phyloP scores from a whole-genome alignment of 2,113 vertebrate genomes.

The Xiphias gladius region DNA sequence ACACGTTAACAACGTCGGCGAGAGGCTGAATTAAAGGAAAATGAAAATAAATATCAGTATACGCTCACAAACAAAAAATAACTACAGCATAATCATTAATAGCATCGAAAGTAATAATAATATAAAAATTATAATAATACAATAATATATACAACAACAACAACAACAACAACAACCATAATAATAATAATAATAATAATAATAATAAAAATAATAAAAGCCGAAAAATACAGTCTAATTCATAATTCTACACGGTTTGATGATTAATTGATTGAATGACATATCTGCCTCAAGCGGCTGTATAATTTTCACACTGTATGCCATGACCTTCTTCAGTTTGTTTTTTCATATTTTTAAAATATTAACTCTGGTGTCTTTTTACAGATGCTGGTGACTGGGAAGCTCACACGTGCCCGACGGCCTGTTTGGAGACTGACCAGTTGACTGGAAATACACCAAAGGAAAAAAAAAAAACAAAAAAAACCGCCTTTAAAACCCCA shows the following conservation, averaged over 20 bases:
- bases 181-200: not conserved
- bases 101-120: not conserved
- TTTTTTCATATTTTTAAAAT: constrained; percentile 6
- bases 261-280: constrained; percentile 12
- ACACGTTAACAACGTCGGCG: not conserved
- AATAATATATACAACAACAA: not conserved
- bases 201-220: constrained; percentile 4
- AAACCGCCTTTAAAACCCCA: constrained; percentile 37
- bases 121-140: not conserved
- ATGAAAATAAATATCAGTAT: constrained; percentile 1
- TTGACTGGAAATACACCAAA: constrained; percentile 48
- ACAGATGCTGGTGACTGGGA: constrained; percentile 41
- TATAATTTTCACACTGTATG: constrained; percentile 15
- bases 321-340: not conserved
- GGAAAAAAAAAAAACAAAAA: too few relatives aligned
- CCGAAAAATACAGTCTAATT: not conserved
- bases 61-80: not conserved
- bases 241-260: not conserved
- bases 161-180: not conserved
- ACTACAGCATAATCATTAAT: not conserved
- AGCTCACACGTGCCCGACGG: constrained; percentile 40
- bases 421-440: constrained; percentile 69
- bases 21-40: not conserved
- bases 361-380: constrained; percentile 24
- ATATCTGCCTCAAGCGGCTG: not conserved